Evolutionary conservation across 2,888 invertebrate genomes (phyloP).

Genomic region (Ornithoptera priamus): DNA sequence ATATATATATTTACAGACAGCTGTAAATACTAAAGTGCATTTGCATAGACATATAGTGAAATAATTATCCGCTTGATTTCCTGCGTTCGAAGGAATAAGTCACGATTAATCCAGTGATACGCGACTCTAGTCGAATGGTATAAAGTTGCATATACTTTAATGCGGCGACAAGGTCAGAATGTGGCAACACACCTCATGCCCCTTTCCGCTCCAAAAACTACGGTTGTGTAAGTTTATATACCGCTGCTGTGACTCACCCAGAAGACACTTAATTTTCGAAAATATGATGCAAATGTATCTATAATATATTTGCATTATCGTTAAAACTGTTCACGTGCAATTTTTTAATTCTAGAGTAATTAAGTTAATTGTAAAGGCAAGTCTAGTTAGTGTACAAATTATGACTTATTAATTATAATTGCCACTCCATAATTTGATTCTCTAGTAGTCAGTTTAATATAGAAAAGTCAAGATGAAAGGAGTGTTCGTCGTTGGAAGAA

Average conservation of each 20-base stretch:
- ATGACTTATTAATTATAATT: no score
- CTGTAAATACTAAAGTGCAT: conserved; percentile 21
- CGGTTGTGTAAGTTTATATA: conserved; percentile 60
- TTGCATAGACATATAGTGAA: conserved; percentile 24
- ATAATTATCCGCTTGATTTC: conserved; percentile 27
- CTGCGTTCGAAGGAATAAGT: conserved; percentile 15
- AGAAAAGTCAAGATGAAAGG: no score
- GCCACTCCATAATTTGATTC: no score
- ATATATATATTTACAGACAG: neutral
- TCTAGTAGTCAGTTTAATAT: no score
- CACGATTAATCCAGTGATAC: conserved; percentile 16
- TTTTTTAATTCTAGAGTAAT: no score
- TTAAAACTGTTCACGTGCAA: neutral
- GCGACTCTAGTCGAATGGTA: conserved; percentile 18
- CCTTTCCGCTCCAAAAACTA: conserved; percentile 77
- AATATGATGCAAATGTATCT: conserved; percentile 13
- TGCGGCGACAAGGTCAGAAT: conserved; percentile 61
- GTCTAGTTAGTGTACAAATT: no score
- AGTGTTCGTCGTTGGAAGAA: no score
- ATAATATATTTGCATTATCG: neutral
- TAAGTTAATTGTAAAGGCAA: no score
- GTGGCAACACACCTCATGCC: conserved; percentile 61
- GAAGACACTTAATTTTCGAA: conserved; percentile 23
- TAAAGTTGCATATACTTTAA: conserved; percentile 28
- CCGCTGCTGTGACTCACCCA: conserved; percentile 24